Percentiles rank a stretch among this genome's conserved stretches.
Conservation (phyloP, 2,888 invertebrate genomes). For the Parthenolecanium corni region DNA sequence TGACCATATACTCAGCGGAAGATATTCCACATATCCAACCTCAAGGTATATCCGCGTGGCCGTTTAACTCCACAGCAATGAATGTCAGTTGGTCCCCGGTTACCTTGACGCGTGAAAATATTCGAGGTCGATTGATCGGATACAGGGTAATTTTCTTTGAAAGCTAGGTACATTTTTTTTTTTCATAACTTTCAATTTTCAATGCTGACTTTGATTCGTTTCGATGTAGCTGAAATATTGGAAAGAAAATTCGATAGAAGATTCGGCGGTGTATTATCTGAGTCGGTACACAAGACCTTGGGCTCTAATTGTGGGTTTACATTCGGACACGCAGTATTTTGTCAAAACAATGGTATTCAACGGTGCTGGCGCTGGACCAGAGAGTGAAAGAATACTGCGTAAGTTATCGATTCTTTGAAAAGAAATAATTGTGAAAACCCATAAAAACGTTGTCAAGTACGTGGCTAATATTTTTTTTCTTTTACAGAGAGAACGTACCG, state of each 20-base stretch:
- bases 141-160: conserved; percentile 52
- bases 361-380: conserved; percentile 89
- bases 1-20: conserved; percentile 71
- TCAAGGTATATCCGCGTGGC: conserved; percentile 60
- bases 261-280: conserved; percentile 64
- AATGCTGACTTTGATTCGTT: too few species aligned
- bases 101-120: conserved; percentile 65
- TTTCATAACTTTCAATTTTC: background rate
- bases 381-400: conserved; percentile 76
- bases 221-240: conserved; percentile 69
- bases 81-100: conserved; percentile 86
- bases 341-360: conserved; percentile 95
- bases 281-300: conserved; percentile 71
- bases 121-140: conserved; percentile 82
- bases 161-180: background rate
- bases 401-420: conserved; percentile 32
- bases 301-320: conserved; percentile 84
- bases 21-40: conserved; percentile 88
- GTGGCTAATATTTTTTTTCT: conserved; percentile 12
- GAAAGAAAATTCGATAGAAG: conserved; percentile 57
- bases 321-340: conserved; percentile 83
- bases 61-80: conserved; percentile 83
- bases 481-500: conserved; percentile 66
- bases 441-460: too few species aligned
- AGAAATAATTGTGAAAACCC: too few species aligned